Percentiles rank a stretch among this genome's conserved stretches.
Conservation (phyloP, 92 coral and sea anemone species). For the Chrysogorgia sp. region DNA sequence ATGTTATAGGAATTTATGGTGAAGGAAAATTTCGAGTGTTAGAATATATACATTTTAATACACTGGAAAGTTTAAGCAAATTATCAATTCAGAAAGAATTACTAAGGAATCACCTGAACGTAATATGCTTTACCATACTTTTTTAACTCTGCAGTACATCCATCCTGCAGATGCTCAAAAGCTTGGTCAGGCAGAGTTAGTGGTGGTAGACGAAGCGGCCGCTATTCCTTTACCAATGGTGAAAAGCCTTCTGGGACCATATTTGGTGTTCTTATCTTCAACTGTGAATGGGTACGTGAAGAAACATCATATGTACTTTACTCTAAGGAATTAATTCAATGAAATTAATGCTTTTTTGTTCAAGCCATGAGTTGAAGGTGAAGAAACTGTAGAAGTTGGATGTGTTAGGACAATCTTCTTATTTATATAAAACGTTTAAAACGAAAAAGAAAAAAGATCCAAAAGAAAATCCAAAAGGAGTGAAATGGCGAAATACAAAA, state of each 20-base stretch:
- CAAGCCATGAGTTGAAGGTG: not conserved
- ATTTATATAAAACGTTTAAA: too few relatives aligned
- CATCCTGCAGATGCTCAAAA: slow-evolving; percentile 98
- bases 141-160: slow-evolving; percentile 66
- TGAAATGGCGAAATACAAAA: too few relatives aligned
- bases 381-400: not conserved
- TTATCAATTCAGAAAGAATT: too few relatives aligned
- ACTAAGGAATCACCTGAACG: too few relatives aligned
- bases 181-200: slow-evolving; percentile 97
- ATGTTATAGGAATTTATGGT: too few relatives aligned
- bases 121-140: not conserved
- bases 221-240: slow-evolving; percentile 98
- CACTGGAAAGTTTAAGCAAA: too few relatives aligned
- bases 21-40: too few relatives aligned
- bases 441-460: too few relatives aligned
- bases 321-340: not conserved
- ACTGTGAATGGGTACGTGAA: slow-evolving; percentile 86
- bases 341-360: not conserved
- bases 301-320: not conserved
- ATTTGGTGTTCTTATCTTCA: slow-evolving; percentile 90
- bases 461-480: too few relatives aligned
- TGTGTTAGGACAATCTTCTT: too few relatives aligned
- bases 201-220: slow-evolving; percentile 95
- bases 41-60: too few relatives aligned
- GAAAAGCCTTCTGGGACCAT: slow-evolving; percentile 89